Conservation (phyloP, 2,113 vertebrate genomes). For the Catagonus wagneri region DNA sequence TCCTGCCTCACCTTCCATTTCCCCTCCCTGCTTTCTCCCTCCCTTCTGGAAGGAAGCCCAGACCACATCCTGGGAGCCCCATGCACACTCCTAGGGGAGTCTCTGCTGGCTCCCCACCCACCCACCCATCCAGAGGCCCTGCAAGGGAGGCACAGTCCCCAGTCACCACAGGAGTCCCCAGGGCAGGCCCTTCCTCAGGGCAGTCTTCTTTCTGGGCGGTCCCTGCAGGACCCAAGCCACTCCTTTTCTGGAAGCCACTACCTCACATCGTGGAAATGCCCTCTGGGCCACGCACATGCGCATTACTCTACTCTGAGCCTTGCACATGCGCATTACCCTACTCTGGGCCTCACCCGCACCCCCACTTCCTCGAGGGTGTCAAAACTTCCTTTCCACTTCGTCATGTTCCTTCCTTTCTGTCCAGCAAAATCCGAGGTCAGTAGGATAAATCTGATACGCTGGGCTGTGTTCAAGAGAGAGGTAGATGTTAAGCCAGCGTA, state of each 20-base stretch:
- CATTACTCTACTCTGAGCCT: background rate
- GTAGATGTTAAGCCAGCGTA: background rate
- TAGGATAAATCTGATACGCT: background rate
- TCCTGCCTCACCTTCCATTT: background rate
- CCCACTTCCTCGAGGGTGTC: background rate
- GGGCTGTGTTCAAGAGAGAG: background rate
- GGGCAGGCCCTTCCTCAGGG: background rate
- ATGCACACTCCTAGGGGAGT: background rate
- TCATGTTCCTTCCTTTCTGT: conserved; percentile 6
- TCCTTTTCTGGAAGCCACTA: conserved; percentile 22
- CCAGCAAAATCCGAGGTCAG: background rate
- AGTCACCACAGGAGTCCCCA: background rate
- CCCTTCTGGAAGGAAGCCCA: conserved; percentile 9
- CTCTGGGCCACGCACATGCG: background rate
- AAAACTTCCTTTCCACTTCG: background rate
- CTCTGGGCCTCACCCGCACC: background rate
- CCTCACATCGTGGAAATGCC: background rate
- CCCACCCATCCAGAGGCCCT: background rate
- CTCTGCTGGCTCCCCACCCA: background rate
- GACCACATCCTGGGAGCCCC: background rate
- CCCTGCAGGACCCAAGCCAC: background rate
- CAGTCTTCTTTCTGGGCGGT: background rate
- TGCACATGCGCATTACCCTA: background rate
- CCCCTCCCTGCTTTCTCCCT: background rate
- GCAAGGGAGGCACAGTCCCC: background rate